Conservation (phyloP, 2,888 invertebrate species). For the Pycnomerus fuliginosus region DNA sequence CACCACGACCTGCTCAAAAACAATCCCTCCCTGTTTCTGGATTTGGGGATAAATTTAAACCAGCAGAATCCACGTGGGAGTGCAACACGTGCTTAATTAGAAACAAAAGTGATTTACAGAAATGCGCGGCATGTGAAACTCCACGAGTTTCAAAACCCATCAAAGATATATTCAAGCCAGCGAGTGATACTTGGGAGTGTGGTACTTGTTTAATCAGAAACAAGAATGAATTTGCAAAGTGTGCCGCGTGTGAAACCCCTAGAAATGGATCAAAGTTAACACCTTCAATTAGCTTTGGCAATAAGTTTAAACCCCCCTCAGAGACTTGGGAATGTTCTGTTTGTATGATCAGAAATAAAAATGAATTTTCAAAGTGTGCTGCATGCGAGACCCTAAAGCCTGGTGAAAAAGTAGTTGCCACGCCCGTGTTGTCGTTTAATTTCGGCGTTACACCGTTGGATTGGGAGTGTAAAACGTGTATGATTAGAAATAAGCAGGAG, state of each 20-base stretch:
- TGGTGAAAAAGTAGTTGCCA: constrained; percentile 25
- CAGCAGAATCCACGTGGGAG: constrained; percentile 62
- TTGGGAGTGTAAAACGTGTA: constrained; percentile 20
- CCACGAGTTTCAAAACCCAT: constrained; percentile 40
- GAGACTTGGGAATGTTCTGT: constrained; percentile 60
- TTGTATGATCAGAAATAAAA: constrained; percentile 61
- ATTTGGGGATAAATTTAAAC: constrained; percentile 54
- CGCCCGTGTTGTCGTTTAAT: constrained; percentile 15
- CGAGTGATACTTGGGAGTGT: constrained; percentile 57
- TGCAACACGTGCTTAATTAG: constrained; percentile 64
- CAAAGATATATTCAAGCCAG: constrained; percentile 54
- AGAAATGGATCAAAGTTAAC: no score
- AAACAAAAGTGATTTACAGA: constrained; percentile 54
- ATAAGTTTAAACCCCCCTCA: constrained; percentile 50
- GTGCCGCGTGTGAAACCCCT: constrained; percentile 57
- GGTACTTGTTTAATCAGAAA: constrained; percentile 59
- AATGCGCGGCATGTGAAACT: constrained; percentile 63
- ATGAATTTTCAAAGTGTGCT: constrained; percentile 51
- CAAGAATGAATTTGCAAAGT: constrained; percentile 50
- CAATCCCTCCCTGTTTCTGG: constrained; percentile 3
- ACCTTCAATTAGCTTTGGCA: constrained; percentile 27
- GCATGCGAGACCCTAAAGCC: constrained; percentile 45
- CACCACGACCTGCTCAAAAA: constrained; percentile 27
- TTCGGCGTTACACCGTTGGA: constrained; percentile 40
- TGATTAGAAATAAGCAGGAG: constrained; percentile 27